Evolutionary conservation across 2,888 invertebrate species (phyloP), one percentile per base, ranked within the genome.

Genomic region (Junonia oenone): DNA sequence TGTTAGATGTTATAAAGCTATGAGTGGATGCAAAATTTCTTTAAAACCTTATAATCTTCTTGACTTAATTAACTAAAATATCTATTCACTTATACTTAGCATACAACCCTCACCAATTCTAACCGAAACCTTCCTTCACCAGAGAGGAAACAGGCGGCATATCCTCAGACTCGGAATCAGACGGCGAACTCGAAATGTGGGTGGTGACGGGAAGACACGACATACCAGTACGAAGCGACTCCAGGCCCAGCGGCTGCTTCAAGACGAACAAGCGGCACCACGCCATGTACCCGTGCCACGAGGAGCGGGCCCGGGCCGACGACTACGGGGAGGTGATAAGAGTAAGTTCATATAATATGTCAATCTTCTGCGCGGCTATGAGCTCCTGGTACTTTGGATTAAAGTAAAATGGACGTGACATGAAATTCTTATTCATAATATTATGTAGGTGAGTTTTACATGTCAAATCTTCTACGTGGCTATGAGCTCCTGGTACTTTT

Each of bases 281-380:
- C 81, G 98, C 98, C 0, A 99, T 99, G 97, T 99, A 96, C 85
- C 99, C 99, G 0, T 96, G 95, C 75, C 93, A 95, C 45, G 99
- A 99, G 78, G 98, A 98, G 59, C 94, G 97, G 75, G 92, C 98
- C 26, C 94, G 97, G 76, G 93, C 93, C 72, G 99, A 99, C 71
- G 99, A 99, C 77, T 99, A 99, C 75, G 99, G 99, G 0, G 99
- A 99, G 85, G 93, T 98, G 38, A 96, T 99, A 53, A 92, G 92
- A 91, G 93, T 90, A 69, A 56, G 56, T 33, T n/a, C n/a, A n/a
- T n/a, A n/a, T n/a, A n/a, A n/a, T n/a, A n/a, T n/a, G n/a, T n/a
- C n/a, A n/a, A n/a, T n/a, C n/a, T n/a, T 11, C 11, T 31, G 11
- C 31, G 1, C n/a, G 11, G 4, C n/a, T 33, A 33, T 33, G 31